Percentiles rank a stretch among this genome's conserved stretches.
These are phyloP conservation scores for Podarcis raffonei DNA, from an alignment of 2,113 vertebrate genomes.

Conservation along the genomic window DNA sequence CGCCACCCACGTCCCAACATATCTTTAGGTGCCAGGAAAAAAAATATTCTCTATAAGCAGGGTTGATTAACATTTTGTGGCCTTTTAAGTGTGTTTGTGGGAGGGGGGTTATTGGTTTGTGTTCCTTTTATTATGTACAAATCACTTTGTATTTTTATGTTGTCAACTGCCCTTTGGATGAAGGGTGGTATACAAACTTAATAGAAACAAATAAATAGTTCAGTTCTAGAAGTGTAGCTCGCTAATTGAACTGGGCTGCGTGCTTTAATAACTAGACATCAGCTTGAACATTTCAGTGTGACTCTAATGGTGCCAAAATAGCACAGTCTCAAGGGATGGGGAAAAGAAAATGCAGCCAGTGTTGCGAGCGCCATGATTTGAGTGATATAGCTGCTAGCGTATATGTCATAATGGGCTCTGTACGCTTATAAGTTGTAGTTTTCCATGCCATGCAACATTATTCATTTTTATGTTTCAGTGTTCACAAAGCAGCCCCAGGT, in stretches of 20 bases:
- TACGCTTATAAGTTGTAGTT: not conserved
- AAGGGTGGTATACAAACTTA: too few relatives aligned
- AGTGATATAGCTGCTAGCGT: not conserved
- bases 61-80: too few relatives aligned
- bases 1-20: too few relatives aligned
- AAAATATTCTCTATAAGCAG: too few relatives aligned
- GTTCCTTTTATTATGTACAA: too few relatives aligned
- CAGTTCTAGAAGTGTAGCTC: not conserved
- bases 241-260: not conserved
- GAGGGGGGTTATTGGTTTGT: too few relatives aligned
- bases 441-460: not conserved
- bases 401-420: not conserved
- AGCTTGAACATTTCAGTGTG: not conserved
- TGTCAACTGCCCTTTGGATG: too few relatives aligned
- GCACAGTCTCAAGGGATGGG: not conserved
- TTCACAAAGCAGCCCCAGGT: not conserved
- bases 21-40: too few relatives aligned
- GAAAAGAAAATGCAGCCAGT: not conserved
- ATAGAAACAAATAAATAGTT: not conserved
- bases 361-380: not conserved
- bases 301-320: not conserved
- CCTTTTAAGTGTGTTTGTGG: too few relatives aligned
- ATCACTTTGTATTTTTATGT: too few relatives aligned
- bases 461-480: not conserved
- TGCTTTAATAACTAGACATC: not conserved